phyloP scores from a whole-genome alignment of 2,113 vertebrate genomes.

The Mormoops blainvillei region DNA sequence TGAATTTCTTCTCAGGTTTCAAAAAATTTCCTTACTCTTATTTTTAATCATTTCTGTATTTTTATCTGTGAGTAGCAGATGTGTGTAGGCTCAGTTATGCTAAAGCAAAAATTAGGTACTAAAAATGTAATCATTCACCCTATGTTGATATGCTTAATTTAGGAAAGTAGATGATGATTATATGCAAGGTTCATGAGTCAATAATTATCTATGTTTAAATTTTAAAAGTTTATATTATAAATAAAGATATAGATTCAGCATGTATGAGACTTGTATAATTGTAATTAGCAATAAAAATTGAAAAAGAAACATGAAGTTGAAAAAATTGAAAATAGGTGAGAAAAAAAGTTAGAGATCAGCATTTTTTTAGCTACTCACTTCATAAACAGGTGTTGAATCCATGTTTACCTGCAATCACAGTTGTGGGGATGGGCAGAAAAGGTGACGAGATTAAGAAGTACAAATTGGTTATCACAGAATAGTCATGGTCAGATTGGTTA shows the following conservation, averaged over 20 bases:
- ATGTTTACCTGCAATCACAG: neutral
- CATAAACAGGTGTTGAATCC: neutral
- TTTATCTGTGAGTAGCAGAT: conserved; percentile 43
- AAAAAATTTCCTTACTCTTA: neutral
- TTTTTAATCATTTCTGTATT: conserved; percentile 54
- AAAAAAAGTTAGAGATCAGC: neutral
- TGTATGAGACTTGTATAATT: neutral
- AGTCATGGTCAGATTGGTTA: too few relatives aligned
- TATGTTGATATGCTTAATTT: conserved; percentile 27
- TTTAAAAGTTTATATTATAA: neutral
- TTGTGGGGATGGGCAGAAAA: too few relatives aligned
- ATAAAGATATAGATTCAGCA: neutral
- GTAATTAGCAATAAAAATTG: neutral
- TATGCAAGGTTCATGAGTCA: conserved; percentile 7
- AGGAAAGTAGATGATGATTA: conserved; percentile 36
- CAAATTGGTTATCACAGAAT: too few relatives aligned
- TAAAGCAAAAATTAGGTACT: conserved; percentile 43
- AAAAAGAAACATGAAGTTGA: neutral
- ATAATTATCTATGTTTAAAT: neutral
- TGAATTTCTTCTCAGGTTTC: conserved; percentile 28
- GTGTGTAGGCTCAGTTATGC: conserved; percentile 36
- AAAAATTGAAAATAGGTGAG: neutral
- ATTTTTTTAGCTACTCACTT: neutral
- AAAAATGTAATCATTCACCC: conserved; percentile 38
- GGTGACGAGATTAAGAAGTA: too few relatives aligned